A percentile compares a stretch with the other conserved stretches of the same genome.
Conservation (phyloP, 1,140 invertebrate genomes). For the Phthorimaea operculella region DNA sequence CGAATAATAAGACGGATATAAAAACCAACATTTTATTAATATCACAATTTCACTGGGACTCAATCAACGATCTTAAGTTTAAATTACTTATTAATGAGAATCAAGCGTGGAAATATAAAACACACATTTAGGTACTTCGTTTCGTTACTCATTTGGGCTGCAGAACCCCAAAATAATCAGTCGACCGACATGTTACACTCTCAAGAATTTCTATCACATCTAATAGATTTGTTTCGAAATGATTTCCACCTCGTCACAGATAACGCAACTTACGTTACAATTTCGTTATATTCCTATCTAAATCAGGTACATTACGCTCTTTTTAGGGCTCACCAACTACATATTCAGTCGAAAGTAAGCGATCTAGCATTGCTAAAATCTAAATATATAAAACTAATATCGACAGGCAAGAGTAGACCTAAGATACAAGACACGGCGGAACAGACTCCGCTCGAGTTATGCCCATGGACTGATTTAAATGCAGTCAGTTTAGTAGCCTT, state of each 20-base stretch:
- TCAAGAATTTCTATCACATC: conserved; percentile 8
- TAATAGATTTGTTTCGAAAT: conserved; percentile 16
- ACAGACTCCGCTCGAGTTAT: conserved; percentile 22
- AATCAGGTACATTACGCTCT: conserved; percentile 51
- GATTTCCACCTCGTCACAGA: conserved; percentile 14
- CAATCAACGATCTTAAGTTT: conserved; percentile 32
- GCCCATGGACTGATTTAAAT: conserved; percentile 30
- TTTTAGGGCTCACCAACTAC: conserved; percentile 28
- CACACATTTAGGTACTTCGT: not conserved
- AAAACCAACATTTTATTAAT: conserved; percentile 62
- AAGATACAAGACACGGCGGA: conserved; percentile 33
- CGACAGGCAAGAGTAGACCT: conserved; percentile 49
- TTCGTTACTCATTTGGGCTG: not conserved
- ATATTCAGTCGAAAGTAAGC: conserved; percentile 19
- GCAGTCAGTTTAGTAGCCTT: conserved; percentile 55
- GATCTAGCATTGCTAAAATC: conserved; percentile 16
- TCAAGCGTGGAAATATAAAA: conserved; percentile 33
- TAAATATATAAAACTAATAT: conserved; percentile 30
- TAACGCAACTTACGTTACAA: conserved; percentile 10
- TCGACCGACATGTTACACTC: conserved; percentile 17
- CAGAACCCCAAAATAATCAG: conserved; percentile 11
- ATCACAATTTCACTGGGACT: conserved; percentile 64
- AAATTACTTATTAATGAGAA: conserved; percentile 30
- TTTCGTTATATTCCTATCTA: conserved; percentile 34
- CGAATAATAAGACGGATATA: not conserved